These are phyloP conservation scores for Oncorhynchus clarkii DNA, from an alignment of 2,113 vertebrate genomes.

Conservation along the genomic window DNA sequence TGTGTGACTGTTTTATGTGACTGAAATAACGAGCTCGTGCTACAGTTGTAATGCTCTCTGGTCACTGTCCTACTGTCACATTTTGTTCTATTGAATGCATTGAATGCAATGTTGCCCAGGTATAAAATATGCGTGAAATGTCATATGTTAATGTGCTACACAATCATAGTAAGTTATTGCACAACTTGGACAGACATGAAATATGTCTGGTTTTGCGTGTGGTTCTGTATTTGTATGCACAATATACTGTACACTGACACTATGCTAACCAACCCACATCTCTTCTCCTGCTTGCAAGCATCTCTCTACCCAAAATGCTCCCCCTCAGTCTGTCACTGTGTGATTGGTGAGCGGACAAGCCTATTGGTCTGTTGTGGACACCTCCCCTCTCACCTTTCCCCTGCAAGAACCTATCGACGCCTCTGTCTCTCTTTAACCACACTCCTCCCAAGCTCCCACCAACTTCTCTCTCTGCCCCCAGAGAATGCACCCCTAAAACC, in stretches of 20 bases:
- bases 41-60: not conserved
- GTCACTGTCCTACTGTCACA: not conserved
- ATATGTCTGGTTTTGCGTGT: not conserved
- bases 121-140: slow-evolving; percentile 13
- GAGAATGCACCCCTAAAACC: not conserved
- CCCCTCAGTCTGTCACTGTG: slow-evolving; percentile 9
- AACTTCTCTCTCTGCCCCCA: not conserved
- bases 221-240: not conserved
- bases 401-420: not conserved
- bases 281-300: slow-evolving; percentile 51
- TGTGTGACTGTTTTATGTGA: not conserved
- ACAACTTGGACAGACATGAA: not conserved
- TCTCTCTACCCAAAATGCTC: slow-evolving; percentile 26
- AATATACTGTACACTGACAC: slow-evolving; percentile 31
- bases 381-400: slow-evolving; percentile 29
- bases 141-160: too few relatives aligned
- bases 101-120: slow-evolving; percentile 36
- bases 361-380: slow-evolving; percentile 35
- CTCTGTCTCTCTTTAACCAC: slow-evolving; percentile 3
- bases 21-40: not conserved
- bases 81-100: slow-evolving; percentile 22
- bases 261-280: slow-evolving; percentile 31
- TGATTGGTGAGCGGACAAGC: slow-evolving; percentile 34
- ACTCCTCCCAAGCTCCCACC: not conserved
- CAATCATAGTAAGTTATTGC: slow-evolving; percentile 6